Evolutionary conservation across 2,888 invertebrate genomes (phyloP).

Genomic region (Scaptomyza polygonia): DNA sequence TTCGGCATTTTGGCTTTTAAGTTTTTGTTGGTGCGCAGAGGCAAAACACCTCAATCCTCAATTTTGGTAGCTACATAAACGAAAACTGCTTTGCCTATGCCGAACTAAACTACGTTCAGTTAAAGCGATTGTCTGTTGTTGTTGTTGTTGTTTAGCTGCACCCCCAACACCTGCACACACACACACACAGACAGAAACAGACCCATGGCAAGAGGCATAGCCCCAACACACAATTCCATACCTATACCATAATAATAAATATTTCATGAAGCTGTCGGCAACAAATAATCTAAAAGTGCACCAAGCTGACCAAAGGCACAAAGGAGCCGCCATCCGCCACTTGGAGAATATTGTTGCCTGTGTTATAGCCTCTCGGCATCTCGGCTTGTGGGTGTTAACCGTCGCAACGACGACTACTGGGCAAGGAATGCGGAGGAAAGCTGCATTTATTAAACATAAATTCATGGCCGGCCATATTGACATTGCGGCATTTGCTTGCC

Average conservation of each 20-base stretch:
- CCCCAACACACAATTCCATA: conserved; percentile 13
- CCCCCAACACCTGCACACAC: conserved; percentile 68
- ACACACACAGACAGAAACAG: conserved; percentile 21
- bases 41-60: conserved; percentile 77
- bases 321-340: conserved; percentile 65
- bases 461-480: conserved; percentile 63
- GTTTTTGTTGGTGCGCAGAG: conserved; percentile 60
- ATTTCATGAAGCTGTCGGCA: conserved; percentile 82
- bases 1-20: conserved; percentile 72
- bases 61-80: conserved; percentile 73
- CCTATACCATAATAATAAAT: conserved; percentile 74
- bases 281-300: conserved; percentile 80
- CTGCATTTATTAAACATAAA: conserved; percentile 76
- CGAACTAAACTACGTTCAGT: conserved; percentile 1
- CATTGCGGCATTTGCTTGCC: conserved; percentile 34
- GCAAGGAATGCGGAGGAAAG: conserved; percentile 74
- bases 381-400: conserved; percentile 60
- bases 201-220: conserved; percentile 12
- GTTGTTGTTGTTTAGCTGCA: conserved; percentile 52
- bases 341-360: conserved; percentile 39
- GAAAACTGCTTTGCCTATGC: conserved; percentile 72
- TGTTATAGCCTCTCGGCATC: neutral
- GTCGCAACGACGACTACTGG: conserved; percentile 39
- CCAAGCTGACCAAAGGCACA: conserved; percentile 70
- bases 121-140: conserved; percentile 46